phyloP scores from a whole-genome alignment of 2,113 vertebrate genomes.

The Apus apus region DNA sequence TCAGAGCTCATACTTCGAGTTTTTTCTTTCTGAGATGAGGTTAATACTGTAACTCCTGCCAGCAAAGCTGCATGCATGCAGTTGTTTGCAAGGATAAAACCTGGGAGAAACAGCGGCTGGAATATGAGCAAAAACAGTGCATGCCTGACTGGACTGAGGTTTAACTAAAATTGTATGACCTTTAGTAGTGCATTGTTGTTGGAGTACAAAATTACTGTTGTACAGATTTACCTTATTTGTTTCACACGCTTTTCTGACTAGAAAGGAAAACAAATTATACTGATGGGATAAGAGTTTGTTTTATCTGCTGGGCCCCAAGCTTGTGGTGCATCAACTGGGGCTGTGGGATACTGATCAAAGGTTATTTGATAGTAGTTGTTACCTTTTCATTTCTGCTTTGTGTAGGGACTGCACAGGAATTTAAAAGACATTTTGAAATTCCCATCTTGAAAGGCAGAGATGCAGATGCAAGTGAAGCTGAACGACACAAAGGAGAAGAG shows the following conservation, averaged over 20 bases:
- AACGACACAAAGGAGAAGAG: slow-evolving; percentile 87
- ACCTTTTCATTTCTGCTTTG: slow-evolving; percentile 5
- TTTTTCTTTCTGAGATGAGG: not conserved
- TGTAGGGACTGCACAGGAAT: slow-evolving; percentile 93
- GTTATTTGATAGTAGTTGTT: not conserved
- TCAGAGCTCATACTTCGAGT: not conserved
- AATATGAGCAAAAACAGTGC: not conserved
- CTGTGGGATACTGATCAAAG: not conserved
- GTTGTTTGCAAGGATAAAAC: not conserved
- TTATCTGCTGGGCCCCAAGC: not conserved
- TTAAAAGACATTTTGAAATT: slow-evolving; percentile 95
- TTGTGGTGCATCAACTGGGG: not conserved
- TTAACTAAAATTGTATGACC: not conserved
- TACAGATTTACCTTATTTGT: not conserved
- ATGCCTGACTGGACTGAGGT: not conserved
- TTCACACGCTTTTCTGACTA: not conserved
- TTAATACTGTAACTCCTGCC: not conserved
- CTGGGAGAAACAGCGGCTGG: not conserved
- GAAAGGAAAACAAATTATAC: not conserved
- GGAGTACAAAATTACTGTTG: not conserved
- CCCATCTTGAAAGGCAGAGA: slow-evolving; percentile 95
- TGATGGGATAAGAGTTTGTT: not conserved
- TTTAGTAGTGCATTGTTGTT: not conserved
- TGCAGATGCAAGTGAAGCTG: slow-evolving; percentile 87
- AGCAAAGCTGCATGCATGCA: not conserved